A percentile compares a stretch with the other conserved stretches of the same genome.
phyloP scores from a whole-genome alignment of 2,113 vertebrate genomes.

The Mobula hypostoma region DNA sequence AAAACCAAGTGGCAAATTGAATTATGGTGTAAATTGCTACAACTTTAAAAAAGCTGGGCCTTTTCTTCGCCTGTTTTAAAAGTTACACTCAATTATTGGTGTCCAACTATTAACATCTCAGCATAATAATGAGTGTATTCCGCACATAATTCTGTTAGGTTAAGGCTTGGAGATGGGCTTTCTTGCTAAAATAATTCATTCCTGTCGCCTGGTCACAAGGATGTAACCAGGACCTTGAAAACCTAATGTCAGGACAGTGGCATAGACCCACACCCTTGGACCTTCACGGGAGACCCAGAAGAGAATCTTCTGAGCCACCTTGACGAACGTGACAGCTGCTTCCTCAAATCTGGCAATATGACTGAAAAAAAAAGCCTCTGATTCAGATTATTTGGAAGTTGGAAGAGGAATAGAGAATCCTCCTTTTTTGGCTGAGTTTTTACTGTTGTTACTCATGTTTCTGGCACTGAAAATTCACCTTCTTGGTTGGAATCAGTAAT shows the following conservation, averaged over 20 bases:
- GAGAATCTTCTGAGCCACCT: background rate
- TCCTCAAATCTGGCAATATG: background rate
- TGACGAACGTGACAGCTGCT: background rate
- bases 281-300: background rate
- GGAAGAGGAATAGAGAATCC: background rate
- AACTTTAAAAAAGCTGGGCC: background rate
- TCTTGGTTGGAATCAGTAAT: background rate
- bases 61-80: background rate
- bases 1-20: conserved; percentile 10
- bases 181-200: background rate
- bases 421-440: too few relatives aligned
- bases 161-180: background rate
- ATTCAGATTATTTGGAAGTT: background rate
- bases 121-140: background rate
- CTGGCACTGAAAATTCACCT: background rate
- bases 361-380: background rate
- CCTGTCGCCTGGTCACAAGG: background rate
- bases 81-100: background rate
- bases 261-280: background rate
- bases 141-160: background rate
- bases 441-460: too few relatives aligned
- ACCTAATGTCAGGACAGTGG: background rate
- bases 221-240: background rate
- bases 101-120: background rate
- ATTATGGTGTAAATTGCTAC: background rate